Conservation (phyloP, 2,113 vertebrate species). For the Gavia stellata region DNA sequence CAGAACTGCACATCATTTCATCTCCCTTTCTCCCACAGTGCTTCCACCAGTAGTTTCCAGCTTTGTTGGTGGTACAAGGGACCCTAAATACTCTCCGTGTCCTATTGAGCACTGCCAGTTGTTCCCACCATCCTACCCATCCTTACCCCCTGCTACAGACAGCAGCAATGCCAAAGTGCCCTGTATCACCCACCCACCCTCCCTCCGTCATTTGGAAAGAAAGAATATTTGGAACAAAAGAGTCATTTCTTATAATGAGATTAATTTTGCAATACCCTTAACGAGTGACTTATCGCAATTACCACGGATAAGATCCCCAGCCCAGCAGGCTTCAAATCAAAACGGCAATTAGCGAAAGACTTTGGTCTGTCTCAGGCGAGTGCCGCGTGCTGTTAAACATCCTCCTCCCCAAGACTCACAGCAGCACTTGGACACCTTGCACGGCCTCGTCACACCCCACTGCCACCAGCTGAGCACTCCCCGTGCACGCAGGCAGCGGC, state of each 20-base stretch:
- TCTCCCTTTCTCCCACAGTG: neutral
- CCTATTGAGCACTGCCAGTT: neutral
- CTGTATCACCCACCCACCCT: neutral
- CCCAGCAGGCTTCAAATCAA: neutral
- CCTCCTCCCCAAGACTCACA: neutral
- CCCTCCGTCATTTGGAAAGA: neutral
- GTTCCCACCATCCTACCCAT: neutral
- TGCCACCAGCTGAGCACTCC: neutral
- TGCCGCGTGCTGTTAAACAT: neutral
- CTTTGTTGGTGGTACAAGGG: neutral
- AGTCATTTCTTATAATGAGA: slow-evolving; percentile 23
- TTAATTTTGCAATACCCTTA: slow-evolving; percentile 44
- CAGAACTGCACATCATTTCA: neutral
- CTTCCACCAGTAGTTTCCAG: neutral
- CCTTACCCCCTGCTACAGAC: neutral
- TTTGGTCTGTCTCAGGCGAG: neutral
- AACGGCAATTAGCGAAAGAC: neutral
- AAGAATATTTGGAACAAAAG: slow-evolving; percentile 2
- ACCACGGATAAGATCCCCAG: neutral
- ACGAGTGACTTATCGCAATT: slow-evolving; percentile 17
- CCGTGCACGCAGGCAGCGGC: neutral
- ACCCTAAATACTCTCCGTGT: rapidly evolving
- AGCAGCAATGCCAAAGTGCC: neutral
- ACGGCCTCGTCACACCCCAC: neutral
- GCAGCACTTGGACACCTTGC: neutral